Percentiles rank a stretch among this genome's conserved stretches.
These are phyloP conservation scores for Etheostoma cragini DNA, from an alignment of 2,113 vertebrate species.

Conservation along the genomic window DNA sequence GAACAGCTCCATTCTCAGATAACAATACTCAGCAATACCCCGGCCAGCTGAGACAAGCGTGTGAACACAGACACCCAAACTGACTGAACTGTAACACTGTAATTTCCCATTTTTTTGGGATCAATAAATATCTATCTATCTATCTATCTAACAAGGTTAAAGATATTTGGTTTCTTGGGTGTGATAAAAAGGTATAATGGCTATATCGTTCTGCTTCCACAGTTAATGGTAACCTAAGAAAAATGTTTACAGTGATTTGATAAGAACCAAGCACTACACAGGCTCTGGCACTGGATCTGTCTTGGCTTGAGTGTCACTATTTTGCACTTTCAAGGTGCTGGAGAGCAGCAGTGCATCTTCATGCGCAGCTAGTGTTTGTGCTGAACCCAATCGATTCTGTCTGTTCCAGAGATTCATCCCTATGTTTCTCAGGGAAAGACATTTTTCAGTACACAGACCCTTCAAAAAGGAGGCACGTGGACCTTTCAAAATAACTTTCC, in stretches of 20 bases:
- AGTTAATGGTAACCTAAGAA: conserved; percentile 49
- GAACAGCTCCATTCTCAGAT: conserved; percentile 51
- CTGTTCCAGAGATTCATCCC: conserved; percentile 32
- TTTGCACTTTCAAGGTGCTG: conserved; percentile 2
- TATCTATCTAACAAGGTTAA: too few relatives aligned
- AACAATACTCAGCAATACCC: conserved; percentile 48
- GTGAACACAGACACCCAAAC: conserved; percentile 34
- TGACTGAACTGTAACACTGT: too few relatives aligned
- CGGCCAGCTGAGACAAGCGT: conserved; percentile 36
- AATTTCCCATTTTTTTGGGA: too few relatives aligned
- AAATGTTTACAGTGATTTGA: conserved; percentile 39
- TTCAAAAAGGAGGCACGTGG: conserved; percentile 25
- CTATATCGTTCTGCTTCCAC: conserved; percentile 16
- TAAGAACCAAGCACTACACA: conserved; percentile 42
- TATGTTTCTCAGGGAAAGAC: conserved; percentile 28
- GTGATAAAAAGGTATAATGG: conserved; percentile 14
- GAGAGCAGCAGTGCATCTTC: conserved; percentile 29
- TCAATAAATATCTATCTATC: too few relatives aligned
- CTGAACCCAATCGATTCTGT: conserved; percentile 26
- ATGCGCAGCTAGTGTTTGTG: conserved; percentile 28
- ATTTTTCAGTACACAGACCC: conserved; percentile 30
- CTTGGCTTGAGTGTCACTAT: neutral
- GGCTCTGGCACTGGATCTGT: conserved; percentile 15
- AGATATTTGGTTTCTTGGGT: conserved; percentile 42
- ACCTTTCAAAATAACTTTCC: conserved; percentile 53